Percentiles rank a stretch among this genome's conserved stretches.
phyloP scores from a whole-genome alignment of 2,888 invertebrate genomes.

The Scrobipalpa costella region DNA sequence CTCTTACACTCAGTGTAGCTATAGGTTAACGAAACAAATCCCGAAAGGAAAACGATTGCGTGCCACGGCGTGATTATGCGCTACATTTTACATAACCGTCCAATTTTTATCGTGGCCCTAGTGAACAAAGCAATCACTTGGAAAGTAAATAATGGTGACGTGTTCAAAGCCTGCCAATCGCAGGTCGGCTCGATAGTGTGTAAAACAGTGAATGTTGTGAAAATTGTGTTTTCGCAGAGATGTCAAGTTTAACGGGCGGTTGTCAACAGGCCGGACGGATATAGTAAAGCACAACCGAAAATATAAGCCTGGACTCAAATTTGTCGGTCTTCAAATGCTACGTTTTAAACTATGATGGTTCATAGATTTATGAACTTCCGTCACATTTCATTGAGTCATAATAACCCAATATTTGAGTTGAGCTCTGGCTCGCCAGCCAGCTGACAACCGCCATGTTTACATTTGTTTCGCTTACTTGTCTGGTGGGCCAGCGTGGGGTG shows the following conservation, averaged over 20 bases:
- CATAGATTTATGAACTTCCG: not conserved
- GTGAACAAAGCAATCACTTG: conserved; percentile 7
- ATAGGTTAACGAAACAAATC: not conserved
- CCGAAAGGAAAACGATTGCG: conserved; percentile 8
- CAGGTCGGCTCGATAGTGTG: not conserved
- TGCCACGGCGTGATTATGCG: conserved; percentile 4
- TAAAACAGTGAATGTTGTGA: not conserved
- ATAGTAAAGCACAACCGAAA: not conserved
- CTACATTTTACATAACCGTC: not conserved
- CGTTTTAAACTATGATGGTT: not conserved
- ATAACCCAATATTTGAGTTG: not conserved
- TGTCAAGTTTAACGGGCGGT: not conserved
- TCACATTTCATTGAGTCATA: not conserved
- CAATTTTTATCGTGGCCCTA: not conserved
- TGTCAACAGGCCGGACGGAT: not conserved
- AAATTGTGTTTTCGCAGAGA: not conserved
- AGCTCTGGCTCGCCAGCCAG: not conserved
- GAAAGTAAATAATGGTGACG: conserved; percentile 7
- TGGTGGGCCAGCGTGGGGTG: conserved; percentile 69
- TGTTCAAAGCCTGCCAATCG: conserved; percentile 2
- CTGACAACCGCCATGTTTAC: too few relatives aligned
- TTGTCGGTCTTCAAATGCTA: not conserved
- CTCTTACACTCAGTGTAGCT: too few relatives aligned
- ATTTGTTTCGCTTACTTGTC: conserved; percentile 65
- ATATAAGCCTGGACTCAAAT: not conserved